Base-by-base conservation (phyloP, 2,888 invertebrate genomes). In the Dasysyrphus tricinctus region DNA sequence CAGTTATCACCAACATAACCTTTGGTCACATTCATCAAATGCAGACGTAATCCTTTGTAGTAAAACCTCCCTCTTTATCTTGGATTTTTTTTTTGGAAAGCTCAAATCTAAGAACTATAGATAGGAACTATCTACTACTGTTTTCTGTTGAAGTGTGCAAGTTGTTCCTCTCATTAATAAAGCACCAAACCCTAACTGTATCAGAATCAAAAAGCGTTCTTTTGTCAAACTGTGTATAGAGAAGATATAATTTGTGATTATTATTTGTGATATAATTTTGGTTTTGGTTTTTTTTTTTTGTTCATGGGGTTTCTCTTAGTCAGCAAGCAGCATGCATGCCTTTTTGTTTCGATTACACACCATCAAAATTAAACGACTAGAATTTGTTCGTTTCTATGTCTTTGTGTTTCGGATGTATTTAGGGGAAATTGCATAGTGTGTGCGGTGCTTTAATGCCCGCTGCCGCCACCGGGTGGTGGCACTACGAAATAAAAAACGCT, bases 351-450 rank as follows among this genome's bases (percentile, higher is more conserved):
- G 61, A 24, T 63, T 77, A 59, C 67, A 70, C 54, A 84, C 80
- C 34, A 80, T 39, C 54, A 69, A 54, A 54, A 76, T 44, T 14
- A 51, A 51, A 63, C 63, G 49, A 77, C 9, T 49, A 42, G 59
- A 69, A 69, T 67, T 24, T 44, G 5, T 34, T 44, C 39, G 19
- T 59, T 44, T 80, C 19, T 34, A 63, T 80, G 77, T 85, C 61
- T 81, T 63, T 49, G 81, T 85, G 57, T n/a, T 74, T 74, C 37
- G 29, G 56, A 56, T 73, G 77, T 85, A 19, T 85, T 47, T 59
- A 63, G 79, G 70, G 51, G 54, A 77, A 84, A 80, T 85, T 85
- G 85, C 85, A 85, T 85, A 63, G 80, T 80, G 77, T 80, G 80
- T 80, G 80, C 80, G 67, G 51, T 69, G 67, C 51, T 34, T n/a